phyloP scores from a whole-genome alignment of 2,797 vertebrate genomes.

The Hafferia zeledoni region DNA sequence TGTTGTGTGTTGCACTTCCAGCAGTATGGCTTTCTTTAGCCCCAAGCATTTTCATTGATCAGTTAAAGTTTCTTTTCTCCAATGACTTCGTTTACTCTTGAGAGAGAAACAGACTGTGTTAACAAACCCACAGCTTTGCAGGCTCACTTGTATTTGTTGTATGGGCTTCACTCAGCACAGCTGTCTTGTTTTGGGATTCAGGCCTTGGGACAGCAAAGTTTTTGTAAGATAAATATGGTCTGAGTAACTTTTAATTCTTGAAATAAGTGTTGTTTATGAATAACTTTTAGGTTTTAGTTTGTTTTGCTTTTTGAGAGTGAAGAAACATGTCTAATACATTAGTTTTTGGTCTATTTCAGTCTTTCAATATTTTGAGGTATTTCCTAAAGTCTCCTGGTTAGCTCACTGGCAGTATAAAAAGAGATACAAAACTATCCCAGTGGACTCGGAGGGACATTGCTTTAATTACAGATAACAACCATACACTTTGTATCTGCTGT shows the following conservation, averaged over 20 bases:
- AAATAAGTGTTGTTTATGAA: neutral
- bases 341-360: neutral
- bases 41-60: neutral
- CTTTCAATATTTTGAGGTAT: neutral
- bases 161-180: neutral
- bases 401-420: neutral
- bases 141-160: neutral
- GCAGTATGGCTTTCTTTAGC: neutral
- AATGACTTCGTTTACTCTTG: neutral
- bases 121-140: neutral
- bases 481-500: neutral
- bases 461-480: slow-evolving; percentile 23
- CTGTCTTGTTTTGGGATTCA: neutral
- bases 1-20: neutral
- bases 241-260: neutral
- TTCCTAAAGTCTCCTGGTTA: neutral
- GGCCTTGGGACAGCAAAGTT: neutral
- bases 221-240: neutral
- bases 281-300: neutral
- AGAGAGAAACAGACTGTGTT: neutral
- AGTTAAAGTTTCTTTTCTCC: neutral
- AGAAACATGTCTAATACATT: neutral
- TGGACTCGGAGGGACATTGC: neutral
- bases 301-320: neutral
- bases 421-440: neutral